Percentiles rank a stretch among this genome's conserved stretches.
Evolutionary conservation across 2,797 vertebrate genomes (phyloP).

Genomic region (Odontamblyopus lacepedii): DNA sequence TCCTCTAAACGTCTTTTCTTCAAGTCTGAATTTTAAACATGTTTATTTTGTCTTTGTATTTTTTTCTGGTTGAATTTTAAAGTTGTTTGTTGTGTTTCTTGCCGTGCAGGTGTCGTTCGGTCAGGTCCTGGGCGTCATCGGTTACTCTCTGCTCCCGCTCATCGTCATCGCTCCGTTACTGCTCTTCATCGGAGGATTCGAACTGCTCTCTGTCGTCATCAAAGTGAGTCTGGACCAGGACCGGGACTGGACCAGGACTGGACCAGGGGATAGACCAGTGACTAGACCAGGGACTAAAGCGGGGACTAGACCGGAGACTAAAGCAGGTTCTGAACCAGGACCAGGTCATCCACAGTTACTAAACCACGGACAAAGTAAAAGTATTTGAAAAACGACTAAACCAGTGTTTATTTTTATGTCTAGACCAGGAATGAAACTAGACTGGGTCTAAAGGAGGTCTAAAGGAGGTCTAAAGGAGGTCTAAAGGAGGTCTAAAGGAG

Average conservation of each 20-base stretch:
- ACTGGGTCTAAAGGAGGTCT: too few relatives aligned
- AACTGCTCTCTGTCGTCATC: constrained; percentile 90
- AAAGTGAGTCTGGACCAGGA: constrained; percentile 83
- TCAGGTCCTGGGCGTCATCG: constrained; percentile 97
- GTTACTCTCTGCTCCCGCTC: constrained; percentile 96
- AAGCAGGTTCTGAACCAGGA: neutral
- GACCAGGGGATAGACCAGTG: too few relatives aligned
- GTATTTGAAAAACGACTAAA: too few relatives aligned
- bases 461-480: too few relatives aligned
- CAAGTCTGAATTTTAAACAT: too few relatives aligned
- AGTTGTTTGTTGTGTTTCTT: neutral
- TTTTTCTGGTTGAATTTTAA: neutral
- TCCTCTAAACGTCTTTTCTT: too few relatives aligned
- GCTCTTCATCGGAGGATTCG: constrained; percentile 90
- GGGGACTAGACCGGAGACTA: neutral
- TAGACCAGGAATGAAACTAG: too few relatives aligned
- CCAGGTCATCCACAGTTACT: too few relatives aligned
- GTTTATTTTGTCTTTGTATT: too few relatives aligned
- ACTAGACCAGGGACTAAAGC: neutral
- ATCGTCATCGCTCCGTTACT: constrained; percentile 95
- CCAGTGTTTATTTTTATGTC: too few relatives aligned
- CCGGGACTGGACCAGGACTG: neutral
- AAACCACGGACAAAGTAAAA: too few relatives aligned
- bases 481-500: too few relatives aligned
- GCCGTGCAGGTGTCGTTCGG: constrained; percentile 94